These are phyloP conservation scores for Hippocampus mohnikei DNA, from an alignment of 2,113 vertebrate genomes.

Conservation along the genomic window DNA sequence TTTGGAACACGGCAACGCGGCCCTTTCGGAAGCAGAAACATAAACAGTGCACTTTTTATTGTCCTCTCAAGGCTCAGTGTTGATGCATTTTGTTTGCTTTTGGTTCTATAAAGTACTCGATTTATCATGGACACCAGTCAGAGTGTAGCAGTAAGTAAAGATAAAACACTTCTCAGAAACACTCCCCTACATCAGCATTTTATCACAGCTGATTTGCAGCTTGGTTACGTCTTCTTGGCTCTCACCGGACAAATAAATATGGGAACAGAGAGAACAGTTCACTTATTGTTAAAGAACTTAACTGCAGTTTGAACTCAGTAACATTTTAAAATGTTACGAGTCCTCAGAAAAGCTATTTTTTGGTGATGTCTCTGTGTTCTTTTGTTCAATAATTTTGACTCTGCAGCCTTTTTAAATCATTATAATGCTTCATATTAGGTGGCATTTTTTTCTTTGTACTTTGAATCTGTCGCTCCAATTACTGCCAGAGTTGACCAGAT, in stretches of 20 bases:
- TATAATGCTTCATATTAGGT: slow-evolving; percentile 10
- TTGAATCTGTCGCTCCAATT: background rate
- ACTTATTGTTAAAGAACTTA: slow-evolving; percentile 55
- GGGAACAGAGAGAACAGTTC: slow-evolving; percentile 22
- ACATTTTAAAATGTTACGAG: slow-evolving; percentile 28
- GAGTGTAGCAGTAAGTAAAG: background rate
- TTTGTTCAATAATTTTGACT: slow-evolving; percentile 38
- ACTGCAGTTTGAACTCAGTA: slow-evolving; percentile 59
- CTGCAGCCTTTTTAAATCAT: slow-evolving; percentile 24
- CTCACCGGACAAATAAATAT: slow-evolving; percentile 54
- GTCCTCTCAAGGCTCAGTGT: background rate
- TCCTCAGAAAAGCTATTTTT: slow-evolving; percentile 42
- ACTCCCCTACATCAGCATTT: slow-evolving; percentile 37
- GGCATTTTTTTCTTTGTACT: background rate
- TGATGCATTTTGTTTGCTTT: slow-evolving; percentile 9
- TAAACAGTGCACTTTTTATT: background rate
- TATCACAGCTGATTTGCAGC: slow-evolving; percentile 45
- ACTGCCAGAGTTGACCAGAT: background rate
- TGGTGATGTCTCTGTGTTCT: slow-evolving; percentile 53
- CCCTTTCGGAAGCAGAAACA: background rate
- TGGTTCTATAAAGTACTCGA: slow-evolving; percentile 6
- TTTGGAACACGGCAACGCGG: background rate
- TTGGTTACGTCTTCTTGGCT: slow-evolving; percentile 31
- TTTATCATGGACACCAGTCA: slow-evolving; percentile 18
- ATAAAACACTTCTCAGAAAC: slow-evolving; percentile 3